Evolutionary conservation across 1,140 invertebrate genomes (phyloP), one percentile per base, ranked within the genome.

Genomic region (Drosophila subpulchrella): DNA sequence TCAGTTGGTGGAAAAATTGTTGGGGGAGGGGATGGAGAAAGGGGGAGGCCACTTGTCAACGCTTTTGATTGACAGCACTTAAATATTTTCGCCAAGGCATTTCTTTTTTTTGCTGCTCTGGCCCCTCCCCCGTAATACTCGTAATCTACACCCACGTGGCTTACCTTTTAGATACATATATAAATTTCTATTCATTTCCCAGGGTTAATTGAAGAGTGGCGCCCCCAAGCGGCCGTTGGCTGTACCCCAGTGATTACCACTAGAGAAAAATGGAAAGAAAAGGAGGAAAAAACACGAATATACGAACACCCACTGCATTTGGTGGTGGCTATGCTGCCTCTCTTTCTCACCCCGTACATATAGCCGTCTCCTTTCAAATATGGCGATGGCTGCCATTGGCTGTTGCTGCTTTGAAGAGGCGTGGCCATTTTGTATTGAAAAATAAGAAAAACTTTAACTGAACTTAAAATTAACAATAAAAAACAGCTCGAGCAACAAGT

Each of bases 21-120:
- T n/a, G n/a, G n/a, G 36, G 39, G 27, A 30, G 24, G 50, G 6
- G 15, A 3, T n/a, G 48, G 2, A 34, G 20, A 11, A 11, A 39
- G 7, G 30, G 2, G 30, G 34, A 8, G 51, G 30, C 20, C 8
- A 44, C 76, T 70, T 85, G 82, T 84, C 76, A 80, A 86, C 68
- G 78, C 75, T 62, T 75, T 82, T 88, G 83, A 86, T 82, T 81
- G 78, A 88, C 82, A 86, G 79, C 62, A 73, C 73, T 86, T 83
- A 68, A 88, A 75, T 76, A 88, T 88, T 83, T 83, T 50, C n/a
- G 81, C 81, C 74, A 68, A 72, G 56, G 77, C 83, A 82, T 65
- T 78, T 83, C 70, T 77, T 47, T 42, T 47, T 42, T 53, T 57
- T 38, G 68, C n/a, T n/a, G 24, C 60, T 59, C 65, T 41, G 65